Evolutionary conservation across 2,113 vertebrate genomes (phyloP).

Genomic region (Silurus glanis): DNA sequence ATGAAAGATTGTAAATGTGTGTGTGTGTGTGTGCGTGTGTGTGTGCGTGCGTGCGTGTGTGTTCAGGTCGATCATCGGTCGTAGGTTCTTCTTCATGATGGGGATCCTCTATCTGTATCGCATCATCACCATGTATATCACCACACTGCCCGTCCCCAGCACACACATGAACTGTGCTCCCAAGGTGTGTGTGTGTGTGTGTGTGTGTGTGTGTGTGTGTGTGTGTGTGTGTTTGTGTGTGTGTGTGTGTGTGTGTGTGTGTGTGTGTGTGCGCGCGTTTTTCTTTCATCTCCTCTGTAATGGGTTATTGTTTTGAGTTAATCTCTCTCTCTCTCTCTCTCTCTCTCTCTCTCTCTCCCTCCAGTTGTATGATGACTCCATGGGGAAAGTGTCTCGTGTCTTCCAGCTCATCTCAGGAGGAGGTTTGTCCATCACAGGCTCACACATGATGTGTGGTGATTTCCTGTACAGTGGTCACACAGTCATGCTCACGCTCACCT

Average conservation of each 20-base stretch:
- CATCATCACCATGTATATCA: constrained; percentile 88
- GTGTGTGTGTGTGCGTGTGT: constrained; percentile 31
- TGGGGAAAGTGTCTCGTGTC: constrained; percentile 50
- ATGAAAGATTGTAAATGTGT: not conserved
- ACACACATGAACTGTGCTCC: constrained; percentile 89
- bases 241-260: too few relatives aligned
- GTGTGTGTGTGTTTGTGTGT: not conserved
- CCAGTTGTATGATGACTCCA: constrained; percentile 46
- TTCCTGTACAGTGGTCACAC: constrained; percentile 88
- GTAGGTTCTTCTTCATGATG: constrained; percentile 87
- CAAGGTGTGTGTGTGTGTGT: constrained; percentile 71
- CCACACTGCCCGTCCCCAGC: constrained; percentile 85
- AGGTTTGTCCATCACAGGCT: constrained; percentile 81
- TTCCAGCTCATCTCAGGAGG: constrained; percentile 49
- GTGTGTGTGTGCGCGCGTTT: too few relatives aligned
- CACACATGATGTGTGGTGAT: constrained; percentile 84
- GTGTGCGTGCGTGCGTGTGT: constrained; percentile 25
- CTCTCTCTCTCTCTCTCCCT: not conserved
- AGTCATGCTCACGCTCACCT: constrained; percentile 80
- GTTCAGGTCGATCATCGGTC: constrained; percentile 82
- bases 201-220: not conserved
- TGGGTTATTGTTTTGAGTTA: not conserved
- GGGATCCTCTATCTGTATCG: constrained; percentile 87
- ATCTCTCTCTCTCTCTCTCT: not conserved
- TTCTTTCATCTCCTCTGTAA: not conserved